Base-by-base conservation (phyloP, 2,113 vertebrate species). In the Cisticola juncidis region DNA sequence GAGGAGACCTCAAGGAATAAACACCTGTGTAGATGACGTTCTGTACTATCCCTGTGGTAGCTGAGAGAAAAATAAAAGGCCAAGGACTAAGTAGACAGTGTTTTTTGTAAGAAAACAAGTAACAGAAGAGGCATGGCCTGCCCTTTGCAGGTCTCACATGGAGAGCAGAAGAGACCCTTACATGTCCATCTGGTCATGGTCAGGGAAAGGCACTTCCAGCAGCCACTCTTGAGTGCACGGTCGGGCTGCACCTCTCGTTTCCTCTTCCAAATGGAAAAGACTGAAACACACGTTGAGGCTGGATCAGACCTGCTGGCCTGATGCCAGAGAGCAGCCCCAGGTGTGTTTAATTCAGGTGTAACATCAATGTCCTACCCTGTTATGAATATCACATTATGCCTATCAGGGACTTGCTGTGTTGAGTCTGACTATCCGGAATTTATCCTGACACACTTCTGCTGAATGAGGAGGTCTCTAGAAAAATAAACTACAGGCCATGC, bases 131-230 rank as follows among this genome's bases (percentile, higher is more conserved):
- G 4, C 33, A 51, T 2, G 2, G 25, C 17, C 20, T 83, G 36
- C 9, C 23, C 54, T 72, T 69, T 69, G 4, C 42, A 53, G 4
- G 10, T 60, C 11, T 76, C 17, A 25, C 33, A 56, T 7, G 21
- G 29, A 65, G 6, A 54, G 19, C 4, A 5, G 7, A 24, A 53
- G 68, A 77, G 18, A 73, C 22, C 13, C 12, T 72, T n/a, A 22
- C 2, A 1, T 18, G 24, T 7, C 35, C 1, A 0, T 58, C 33
- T 19, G 10, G 66, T 54, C 11, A 2, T 15, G 23, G 20, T 20
- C 40, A 77, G 54, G 36, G 71, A 90, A 91, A 56, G 4, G 18
- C 17, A 9, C 17, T 76, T 86, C n/a, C 48, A 83, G 44, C 53
- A 82, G 61, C 25, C 0, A 0, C 12, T 47, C 24, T 5, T 5